Evolutionary conservation across 2,888 invertebrate species (phyloP).

Genomic region (Thysanoteuthis rhombus): DNA sequence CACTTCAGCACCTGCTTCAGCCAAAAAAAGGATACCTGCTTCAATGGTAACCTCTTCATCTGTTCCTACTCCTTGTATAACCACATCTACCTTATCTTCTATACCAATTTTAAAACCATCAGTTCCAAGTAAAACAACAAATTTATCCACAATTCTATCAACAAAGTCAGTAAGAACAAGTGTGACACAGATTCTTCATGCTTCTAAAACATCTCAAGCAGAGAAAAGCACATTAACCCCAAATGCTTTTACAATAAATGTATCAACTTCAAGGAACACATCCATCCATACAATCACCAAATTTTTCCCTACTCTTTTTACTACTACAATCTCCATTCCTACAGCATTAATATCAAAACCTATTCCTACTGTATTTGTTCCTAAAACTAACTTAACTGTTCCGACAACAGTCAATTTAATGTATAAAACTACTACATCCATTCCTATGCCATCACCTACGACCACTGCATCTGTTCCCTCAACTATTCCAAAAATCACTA

Average conservation of each 20-base stretch:
- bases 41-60: not conserved
- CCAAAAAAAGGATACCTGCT: not conserved
- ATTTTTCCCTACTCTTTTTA: not conserved
- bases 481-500: no score
- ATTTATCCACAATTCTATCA: not conserved
- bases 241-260: not conserved
- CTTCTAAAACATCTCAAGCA: not conserved
- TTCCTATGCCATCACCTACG: not conserved
- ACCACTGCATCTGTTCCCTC: not conserved
- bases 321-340: not conserved
- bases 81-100: not conserved
- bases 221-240: not conserved
- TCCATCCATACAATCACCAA: not conserved
- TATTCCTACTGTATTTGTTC: not conserved
- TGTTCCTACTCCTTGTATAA: slow-evolving; percentile 12
- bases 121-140: not conserved
- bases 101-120: not conserved
- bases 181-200: not conserved
- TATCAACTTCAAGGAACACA: not conserved
- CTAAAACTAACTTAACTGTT: not conserved
- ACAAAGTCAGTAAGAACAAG: not conserved
- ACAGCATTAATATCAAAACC: not conserved
- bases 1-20: not conserved
- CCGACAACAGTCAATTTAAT: no score
- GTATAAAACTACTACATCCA: not conserved